Evolutionary conservation across 2,888 invertebrate species (phyloP), one percentile per base, ranked within the genome.

Genomic region (Cataglyphis albicans): DNA sequence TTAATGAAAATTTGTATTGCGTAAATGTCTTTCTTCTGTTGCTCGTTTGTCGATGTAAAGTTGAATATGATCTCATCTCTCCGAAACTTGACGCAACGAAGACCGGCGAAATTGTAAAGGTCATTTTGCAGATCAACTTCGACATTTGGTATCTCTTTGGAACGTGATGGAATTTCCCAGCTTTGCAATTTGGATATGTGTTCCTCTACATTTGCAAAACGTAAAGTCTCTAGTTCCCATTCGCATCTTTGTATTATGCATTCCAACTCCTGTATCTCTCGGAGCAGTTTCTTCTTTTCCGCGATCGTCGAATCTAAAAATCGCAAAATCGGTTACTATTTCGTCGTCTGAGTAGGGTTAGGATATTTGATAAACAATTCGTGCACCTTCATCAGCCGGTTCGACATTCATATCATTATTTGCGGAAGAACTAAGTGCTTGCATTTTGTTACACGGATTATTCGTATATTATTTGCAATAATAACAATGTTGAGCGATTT

Each of bases 21-120:
- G 29, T 76, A 87, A 5, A 63, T 70, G 21, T 76, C 44, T 32
- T 68, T 7, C 18, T 70, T 67, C 0, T 82, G 67, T 0, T 72
- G 52, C 35, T 52, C 72, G 9, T 81, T 82, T 1, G 63, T 81
- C 3, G 87, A 55, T 2, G 72, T 61, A 38, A 92, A 89, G 21
- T 90, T 82, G 68, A 92, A 91, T 44, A 91, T 18, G 38, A 48
- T 74, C 59, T 91, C 89, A 0, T 84, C 15, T 0, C 78, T 44
- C 0, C 57, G 38, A 15, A 63, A 73, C 41, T 92, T 85, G 0
- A 35, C 29, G 21, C 92, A 92, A 35, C 85, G 81, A 7, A 92
- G 38, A 9, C 93, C 93, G 4, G 86, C 63, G 12, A 87, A 86
- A 78, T 61, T 81, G 38, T 85, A 88, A 29, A 93, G 74, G 12